Percentiles rank a stretch among this genome's conserved stretches.
Conservation (phyloP, 2,113 vertebrate genomes). For the Thomomys bottae region DNA sequence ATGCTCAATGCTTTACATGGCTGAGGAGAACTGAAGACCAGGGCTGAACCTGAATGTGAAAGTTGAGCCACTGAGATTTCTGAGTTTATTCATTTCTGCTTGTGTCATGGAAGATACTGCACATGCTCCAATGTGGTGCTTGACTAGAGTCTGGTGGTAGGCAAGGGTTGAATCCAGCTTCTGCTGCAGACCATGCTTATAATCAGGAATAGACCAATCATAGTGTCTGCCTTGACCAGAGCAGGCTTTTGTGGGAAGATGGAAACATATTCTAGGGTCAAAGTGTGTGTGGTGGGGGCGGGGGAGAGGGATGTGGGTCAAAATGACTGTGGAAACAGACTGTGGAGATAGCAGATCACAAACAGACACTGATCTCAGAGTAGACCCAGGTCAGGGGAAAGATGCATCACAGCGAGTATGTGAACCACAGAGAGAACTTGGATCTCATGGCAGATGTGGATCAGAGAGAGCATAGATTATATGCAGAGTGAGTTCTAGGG, state of each 20-base stretch:
- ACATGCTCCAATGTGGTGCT: accelerated
- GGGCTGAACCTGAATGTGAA: accelerated
- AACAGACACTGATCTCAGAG: background rate
- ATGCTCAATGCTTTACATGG: too few relatives aligned
- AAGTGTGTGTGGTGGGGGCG: too few relatives aligned
- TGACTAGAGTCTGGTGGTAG: accelerated
- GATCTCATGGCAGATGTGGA: background rate
- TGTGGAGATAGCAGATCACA: background rate
- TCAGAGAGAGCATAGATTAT: background rate
- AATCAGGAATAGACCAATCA: background rate
- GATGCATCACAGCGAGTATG: background rate
- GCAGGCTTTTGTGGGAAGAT: background rate
- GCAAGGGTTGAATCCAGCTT: background rate
- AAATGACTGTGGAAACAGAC: background rate
- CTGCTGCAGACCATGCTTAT: background rate
- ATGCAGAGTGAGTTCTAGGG: too few relatives aligned
- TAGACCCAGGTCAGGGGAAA: background rate
- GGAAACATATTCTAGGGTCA: background rate
- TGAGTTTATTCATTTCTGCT: background rate
- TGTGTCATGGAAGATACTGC: background rate
- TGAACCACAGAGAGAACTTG: background rate
- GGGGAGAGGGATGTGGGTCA: background rate
- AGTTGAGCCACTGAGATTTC: background rate
- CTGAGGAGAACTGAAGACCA: accelerated
- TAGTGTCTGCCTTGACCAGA: too few relatives aligned